Percentiles rank a stretch among this genome's conserved stretches.
These are phyloP conservation scores for Hydropotes inermis DNA, from an alignment of 2,113 vertebrate genomes.

Conservation along the genomic window DNA sequence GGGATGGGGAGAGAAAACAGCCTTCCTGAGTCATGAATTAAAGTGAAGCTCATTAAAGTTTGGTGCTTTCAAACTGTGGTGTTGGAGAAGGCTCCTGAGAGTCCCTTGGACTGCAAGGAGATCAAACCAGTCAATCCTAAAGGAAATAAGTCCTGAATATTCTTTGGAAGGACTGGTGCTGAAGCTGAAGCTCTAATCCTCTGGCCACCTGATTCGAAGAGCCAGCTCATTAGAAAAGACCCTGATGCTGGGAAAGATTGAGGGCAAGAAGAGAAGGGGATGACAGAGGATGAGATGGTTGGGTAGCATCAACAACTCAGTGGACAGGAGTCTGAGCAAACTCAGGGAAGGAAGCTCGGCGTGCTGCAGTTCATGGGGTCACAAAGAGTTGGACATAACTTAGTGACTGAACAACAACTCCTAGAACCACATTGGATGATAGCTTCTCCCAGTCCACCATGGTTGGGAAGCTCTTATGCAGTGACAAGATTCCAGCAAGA, in stretches of 20 bases:
- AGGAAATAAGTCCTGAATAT: neutral
- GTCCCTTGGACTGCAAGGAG: neutral
- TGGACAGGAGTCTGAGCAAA: neutral
- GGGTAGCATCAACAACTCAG: neutral
- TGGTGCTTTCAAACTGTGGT: neutral
- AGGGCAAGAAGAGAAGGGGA: neutral
- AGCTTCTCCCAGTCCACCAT: accelerated
- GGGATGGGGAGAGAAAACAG: neutral
- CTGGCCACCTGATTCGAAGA: neutral
- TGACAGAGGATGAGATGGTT: neutral
- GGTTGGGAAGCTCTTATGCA: accelerated
- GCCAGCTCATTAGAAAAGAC: neutral
- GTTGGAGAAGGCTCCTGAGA: neutral
- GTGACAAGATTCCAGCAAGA: neutral
- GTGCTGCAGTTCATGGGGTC: neutral
- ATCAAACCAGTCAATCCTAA: neutral
- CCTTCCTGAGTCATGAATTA: neutral
- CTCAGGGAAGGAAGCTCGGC: neutral
- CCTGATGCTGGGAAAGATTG: neutral
- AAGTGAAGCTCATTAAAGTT: neutral
- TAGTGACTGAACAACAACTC: neutral
- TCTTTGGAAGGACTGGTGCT: neutral
- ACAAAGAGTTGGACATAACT: neutral
- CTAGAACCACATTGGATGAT: accelerated
- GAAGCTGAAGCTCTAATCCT: neutral